These are phyloP conservation scores for Pollenia amentaria DNA, from an alignment of 2,888 invertebrate species.

Conservation along the genomic window DNA sequence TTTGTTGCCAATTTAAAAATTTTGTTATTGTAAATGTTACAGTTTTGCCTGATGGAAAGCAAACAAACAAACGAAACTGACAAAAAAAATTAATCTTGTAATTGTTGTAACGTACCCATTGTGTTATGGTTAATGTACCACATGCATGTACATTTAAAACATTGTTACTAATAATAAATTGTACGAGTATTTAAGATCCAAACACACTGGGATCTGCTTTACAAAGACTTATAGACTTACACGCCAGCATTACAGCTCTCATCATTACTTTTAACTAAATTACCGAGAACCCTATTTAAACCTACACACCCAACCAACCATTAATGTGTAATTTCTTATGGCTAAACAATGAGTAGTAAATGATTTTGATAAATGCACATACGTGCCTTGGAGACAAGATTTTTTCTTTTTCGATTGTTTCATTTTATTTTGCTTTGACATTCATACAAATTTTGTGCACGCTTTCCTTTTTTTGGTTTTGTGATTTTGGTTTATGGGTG, in stretches of 20 bases:
- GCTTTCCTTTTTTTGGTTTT: background rate
- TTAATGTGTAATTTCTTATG: constrained; percentile 52
- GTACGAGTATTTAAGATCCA: constrained; percentile 51
- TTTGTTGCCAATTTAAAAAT: constrained; percentile 66
- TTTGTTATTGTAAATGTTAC: constrained; percentile 41
- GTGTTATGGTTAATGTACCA: constrained; percentile 41
- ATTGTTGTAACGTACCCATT: constrained; percentile 47
- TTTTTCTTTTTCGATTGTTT: constrained; percentile 25
- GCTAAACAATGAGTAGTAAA: constrained; percentile 70
- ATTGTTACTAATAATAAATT: constrained; percentile 62
- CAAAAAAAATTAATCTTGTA: constrained; percentile 40
- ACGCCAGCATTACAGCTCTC: constrained; percentile 39
- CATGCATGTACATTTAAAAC: constrained; percentile 64
- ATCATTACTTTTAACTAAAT: constrained; percentile 71
- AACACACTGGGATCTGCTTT: constrained; percentile 23
- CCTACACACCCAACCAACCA: background rate
- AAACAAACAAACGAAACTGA: background rate
- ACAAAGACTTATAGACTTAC: constrained; percentile 36
- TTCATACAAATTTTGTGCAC: constrained; percentile 47
- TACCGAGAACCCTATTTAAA: constrained; percentile 41
- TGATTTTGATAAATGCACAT: constrained; percentile 74
- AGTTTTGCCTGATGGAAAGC: constrained; percentile 7
- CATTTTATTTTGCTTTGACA: constrained; percentile 37
- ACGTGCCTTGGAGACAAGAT: constrained; percentile 69
- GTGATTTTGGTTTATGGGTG: background rate